Conservation (phyloP, 2,888 invertebrate species). For the Agrochola macilenta region DNA sequence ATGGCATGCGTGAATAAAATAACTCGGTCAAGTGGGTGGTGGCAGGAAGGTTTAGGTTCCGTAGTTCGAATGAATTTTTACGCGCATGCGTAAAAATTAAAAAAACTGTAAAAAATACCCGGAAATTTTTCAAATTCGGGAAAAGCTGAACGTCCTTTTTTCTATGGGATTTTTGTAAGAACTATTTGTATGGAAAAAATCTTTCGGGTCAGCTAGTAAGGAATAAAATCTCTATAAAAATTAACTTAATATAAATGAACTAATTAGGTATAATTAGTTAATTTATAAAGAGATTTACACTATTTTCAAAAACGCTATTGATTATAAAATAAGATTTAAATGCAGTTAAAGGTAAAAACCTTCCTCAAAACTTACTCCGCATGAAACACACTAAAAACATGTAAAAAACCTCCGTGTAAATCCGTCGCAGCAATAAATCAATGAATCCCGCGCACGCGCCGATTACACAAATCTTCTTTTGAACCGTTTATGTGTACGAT, state of each 20-base stretch:
- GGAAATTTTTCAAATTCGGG: no score
- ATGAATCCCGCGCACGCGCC: constrained; percentile 35
- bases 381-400: not conserved
- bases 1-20: not conserved
- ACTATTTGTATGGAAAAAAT: no score
- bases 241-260: no score
- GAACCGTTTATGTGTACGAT: constrained; percentile 12
- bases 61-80: not conserved
- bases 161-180: no score
- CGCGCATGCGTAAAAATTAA: no score
- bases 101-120: no score
- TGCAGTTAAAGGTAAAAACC: not conserved
- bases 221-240: no score
- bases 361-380: not conserved
- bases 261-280: no score
- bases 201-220: no score
- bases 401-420: not conserved
- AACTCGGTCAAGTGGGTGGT: not conserved
- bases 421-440: constrained; percentile 36
- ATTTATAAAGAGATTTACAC: no score
- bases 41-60: not conserved
- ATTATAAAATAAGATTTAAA: not conserved
- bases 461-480: constrained; percentile 1
- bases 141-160: no score
- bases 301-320: not conserved